Percentiles rank a stretch among this genome's conserved stretches.
phyloP scores from a whole-genome alignment of 1,140 invertebrate species.

The Macrostomum lignano region DNA sequence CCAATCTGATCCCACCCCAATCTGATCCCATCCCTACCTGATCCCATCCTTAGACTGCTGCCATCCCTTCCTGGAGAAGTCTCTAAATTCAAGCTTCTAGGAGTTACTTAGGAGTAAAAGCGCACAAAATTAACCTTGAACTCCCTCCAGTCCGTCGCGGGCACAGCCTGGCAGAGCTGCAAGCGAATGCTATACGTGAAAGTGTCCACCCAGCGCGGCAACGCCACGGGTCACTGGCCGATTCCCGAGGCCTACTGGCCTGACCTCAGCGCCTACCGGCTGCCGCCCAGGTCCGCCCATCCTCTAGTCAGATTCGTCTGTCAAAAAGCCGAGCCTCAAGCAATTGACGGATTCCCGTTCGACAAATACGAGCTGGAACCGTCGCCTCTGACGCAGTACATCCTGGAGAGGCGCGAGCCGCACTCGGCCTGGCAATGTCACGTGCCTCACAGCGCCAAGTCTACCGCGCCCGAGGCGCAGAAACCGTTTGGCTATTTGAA shows the following conservation, averaged over 20 bases:
- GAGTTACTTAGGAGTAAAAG: too few relatives aligned
- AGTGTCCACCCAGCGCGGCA: slow-evolving; percentile 50
- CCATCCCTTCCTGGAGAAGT: too few relatives aligned
- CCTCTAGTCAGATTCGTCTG: slow-evolving; percentile 68
- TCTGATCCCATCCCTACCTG: too few relatives aligned
- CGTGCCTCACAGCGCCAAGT: slow-evolving; percentile 41
- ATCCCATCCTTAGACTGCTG: too few relatives aligned
- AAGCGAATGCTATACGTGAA: slow-evolving; percentile 63
- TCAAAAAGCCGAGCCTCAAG: slow-evolving; percentile 43
- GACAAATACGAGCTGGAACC: slow-evolving; percentile 96
- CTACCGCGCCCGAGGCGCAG: slow-evolving; percentile 53
- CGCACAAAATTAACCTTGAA: too few relatives aligned
- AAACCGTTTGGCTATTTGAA: slow-evolving; percentile 97
- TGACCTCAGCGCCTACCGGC: slow-evolving; percentile 30
- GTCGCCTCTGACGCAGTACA: slow-evolving; percentile 75
- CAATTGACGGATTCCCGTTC: slow-evolving; percentile 81
- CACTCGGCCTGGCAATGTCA: slow-evolving; percentile 79
- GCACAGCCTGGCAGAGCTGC: slow-evolving; percentile 62
- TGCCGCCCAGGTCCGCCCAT: slow-evolving; percentile 66
- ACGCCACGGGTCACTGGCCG: slow-evolving; percentile 79
- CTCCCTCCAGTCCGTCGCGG: too few relatives aligned
- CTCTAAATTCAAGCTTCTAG: too few relatives aligned
- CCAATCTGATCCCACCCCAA: too few relatives aligned
- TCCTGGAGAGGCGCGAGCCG: slow-evolving; percentile 69
- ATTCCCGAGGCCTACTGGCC: slow-evolving; percentile 93